phyloP scores from a whole-genome alignment of 1,140 invertebrate species.

The Tribolium castaneum region DNA sequence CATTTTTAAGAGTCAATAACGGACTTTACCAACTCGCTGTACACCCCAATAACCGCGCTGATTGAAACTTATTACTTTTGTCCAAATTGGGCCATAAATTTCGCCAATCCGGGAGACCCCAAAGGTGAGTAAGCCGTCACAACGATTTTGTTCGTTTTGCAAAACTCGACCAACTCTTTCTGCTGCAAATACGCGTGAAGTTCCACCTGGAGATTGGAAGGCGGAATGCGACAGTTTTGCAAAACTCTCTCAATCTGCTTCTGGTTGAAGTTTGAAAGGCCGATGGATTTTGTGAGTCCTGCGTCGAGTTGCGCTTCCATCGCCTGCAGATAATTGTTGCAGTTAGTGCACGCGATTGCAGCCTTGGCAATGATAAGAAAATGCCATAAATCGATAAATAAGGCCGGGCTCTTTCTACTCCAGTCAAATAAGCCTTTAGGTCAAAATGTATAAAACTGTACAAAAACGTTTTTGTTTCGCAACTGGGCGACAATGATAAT shows the following conservation, averaged over 20 bases:
- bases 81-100: constrained; percentile 64
- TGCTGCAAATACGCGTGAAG: constrained; percentile 88
- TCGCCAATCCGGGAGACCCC: constrained; percentile 75
- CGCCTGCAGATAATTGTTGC: constrained; percentile 64
- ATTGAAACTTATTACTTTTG: constrained; percentile 55
- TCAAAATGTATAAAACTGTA: too few species aligned
- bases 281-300: constrained; percentile 76
- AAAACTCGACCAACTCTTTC: constrained; percentile 78
- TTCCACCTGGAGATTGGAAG: constrained; percentile 82
- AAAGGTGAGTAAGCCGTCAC: constrained; percentile 88
- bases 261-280: constrained; percentile 85
- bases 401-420: too few species aligned
- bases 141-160: constrained; percentile 75
- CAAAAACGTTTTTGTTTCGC: too few species aligned
- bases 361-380: background rate
- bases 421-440: too few species aligned
- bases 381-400: too few species aligned
- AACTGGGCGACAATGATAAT: too few species aligned
- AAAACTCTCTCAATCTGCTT: constrained; percentile 75
- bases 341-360: background rate
- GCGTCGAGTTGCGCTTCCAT: constrained; percentile 80
- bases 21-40: background rate
- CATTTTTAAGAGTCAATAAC: too few species aligned
- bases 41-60: background rate
- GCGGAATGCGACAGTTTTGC: constrained; percentile 73